Conservation (phyloP, 2,888 invertebrate genomes). For the Protophormia terraenovae region DNA sequence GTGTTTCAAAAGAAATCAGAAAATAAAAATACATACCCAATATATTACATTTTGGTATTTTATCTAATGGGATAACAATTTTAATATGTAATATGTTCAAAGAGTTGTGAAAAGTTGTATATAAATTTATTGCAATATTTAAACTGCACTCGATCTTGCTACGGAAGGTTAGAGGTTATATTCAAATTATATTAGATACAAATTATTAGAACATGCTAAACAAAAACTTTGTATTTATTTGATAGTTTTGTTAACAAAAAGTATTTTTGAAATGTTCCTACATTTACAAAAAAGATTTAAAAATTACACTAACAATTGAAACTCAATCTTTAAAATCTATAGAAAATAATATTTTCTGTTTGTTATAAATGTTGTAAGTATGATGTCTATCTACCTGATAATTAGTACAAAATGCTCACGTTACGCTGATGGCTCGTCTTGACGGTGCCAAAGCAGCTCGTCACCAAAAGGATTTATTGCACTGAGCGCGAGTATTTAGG, state of each 20-base stretch:
- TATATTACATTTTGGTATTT: no score
- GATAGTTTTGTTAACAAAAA: background rate
- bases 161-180: no score
- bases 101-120: no score
- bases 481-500: constrained; percentile 71
- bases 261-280: background rate
- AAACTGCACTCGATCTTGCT: no score
- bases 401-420: constrained; percentile 23
- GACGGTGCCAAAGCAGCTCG: constrained; percentile 35
- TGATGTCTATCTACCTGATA: constrained; percentile 48
- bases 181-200: no score
- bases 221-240: background rate
- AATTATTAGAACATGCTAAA: no score
- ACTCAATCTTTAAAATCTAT: constrained; percentile 15
- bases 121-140: no score
- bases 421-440: constrained; percentile 47
- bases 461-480: constrained; percentile 74
- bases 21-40: no score
- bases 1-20: no score
- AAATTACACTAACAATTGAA: background rate
- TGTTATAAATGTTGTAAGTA: no score
- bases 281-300: background rate
- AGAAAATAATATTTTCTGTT: constrained; percentile 29
- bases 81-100: no score
- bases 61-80: no score